Percentiles rank a stretch among this genome's conserved stretches.
Evolutionary conservation across 1,140 invertebrate genomes (phyloP).

Genomic region (Drosophila repleta): DNA sequence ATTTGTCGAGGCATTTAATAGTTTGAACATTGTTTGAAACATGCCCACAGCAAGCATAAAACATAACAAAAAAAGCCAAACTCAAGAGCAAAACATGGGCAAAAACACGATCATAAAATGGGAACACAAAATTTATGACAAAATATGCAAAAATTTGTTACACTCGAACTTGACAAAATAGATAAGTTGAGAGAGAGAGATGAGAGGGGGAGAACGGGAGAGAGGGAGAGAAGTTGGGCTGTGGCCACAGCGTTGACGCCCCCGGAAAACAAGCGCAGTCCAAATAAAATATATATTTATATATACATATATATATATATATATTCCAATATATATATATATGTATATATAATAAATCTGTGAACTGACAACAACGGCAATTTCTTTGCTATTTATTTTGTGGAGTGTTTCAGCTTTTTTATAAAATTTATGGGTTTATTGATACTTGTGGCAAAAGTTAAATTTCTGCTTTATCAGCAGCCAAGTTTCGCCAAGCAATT

Average conservation of each 20-base stretch:
- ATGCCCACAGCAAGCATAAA: conserved; percentile 10
- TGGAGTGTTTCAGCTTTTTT: conserved; percentile 15
- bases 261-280: conserved; percentile 18
- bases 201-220: no score
- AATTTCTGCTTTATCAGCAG: conserved; percentile 50
- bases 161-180: conserved; percentile 48
- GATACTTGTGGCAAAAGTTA: conserved; percentile 29
- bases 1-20: conserved; percentile 41
- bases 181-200: conserved; percentile 20
- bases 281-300: conserved; percentile 40
- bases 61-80: not conserved
- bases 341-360: conserved; percentile 7
- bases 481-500: not conserved
- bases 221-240: conserved; percentile 9
- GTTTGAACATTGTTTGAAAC: conserved; percentile 28
- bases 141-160: conserved; percentile 56
- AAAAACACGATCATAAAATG: conserved; percentile 44
- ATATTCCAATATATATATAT: not conserved
- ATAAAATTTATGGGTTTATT: conserved; percentile 52
- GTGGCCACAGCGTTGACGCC: conserved; percentile 43
- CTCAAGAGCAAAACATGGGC: conserved; percentile 36
- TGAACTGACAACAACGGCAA: conserved; percentile 32
- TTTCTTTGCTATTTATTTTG: conserved; percentile 24
- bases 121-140: conserved; percentile 47
- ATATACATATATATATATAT: conserved; percentile 6